phyloP scores from a whole-genome alignment of 2,888 invertebrate genomes.

The Eupithecia pulchellata region DNA sequence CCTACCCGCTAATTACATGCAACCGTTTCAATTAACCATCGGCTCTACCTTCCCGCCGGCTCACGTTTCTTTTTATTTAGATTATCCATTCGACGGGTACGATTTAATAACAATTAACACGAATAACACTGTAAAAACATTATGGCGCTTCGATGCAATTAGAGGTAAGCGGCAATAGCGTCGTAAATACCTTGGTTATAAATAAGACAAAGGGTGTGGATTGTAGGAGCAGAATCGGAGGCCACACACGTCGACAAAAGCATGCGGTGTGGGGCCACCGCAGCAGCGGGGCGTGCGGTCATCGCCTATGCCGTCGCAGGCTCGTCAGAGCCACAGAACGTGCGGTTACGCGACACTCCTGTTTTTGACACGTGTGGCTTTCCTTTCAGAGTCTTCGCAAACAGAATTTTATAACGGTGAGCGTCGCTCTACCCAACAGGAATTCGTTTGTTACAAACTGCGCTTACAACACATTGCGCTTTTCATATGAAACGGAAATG shows the following conservation, averaged over 20 bases:
- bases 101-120: conserved; percentile 64
- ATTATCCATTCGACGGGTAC: conserved; percentile 56
- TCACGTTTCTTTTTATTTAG: conserved; percentile 58
- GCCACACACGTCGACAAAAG: conserved; percentile 27
- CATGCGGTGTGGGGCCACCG: conserved; percentile 54
- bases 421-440: conserved; percentile 12
- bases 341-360: conserved; percentile 58
- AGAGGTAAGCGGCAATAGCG: conserved; percentile 61
- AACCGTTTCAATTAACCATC: conserved; percentile 76
- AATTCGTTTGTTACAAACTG: conserved; percentile 48
- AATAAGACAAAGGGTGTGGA: conserved; percentile 51
- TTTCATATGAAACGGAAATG: conserved; percentile 58
- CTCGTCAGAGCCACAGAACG: conserved; percentile 46
- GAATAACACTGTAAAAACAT: conserved; percentile 57
- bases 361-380: conserved; percentile 53
- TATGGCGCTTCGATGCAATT: conserved; percentile 60
- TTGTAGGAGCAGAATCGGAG: conserved; percentile 35
- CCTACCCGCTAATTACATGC: conserved; percentile 79
- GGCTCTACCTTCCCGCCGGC: conserved; percentile 51
- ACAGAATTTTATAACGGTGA: conserved; percentile 27
- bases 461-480: conserved; percentile 57
- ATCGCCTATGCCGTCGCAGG: conserved; percentile 49
- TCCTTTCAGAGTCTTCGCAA: conserved; percentile 26
- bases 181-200: conserved; percentile 64
- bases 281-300: conserved; percentile 59